phyloP scores from a whole-genome alignment of 1,140 invertebrate species.

The Lethocerus indicus region DNA sequence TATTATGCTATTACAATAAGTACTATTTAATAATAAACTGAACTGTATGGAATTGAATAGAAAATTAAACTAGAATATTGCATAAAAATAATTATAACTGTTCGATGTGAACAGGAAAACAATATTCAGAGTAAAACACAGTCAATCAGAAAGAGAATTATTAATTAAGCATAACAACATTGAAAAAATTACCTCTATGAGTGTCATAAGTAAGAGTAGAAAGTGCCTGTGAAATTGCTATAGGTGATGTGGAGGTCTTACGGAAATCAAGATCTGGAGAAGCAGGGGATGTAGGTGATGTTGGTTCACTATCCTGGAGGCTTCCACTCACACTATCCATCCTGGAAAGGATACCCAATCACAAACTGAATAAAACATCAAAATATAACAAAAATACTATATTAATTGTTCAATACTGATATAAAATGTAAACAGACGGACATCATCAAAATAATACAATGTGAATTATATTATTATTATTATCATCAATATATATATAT shows the following conservation, averaged over 20 bases:
- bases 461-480: too few relatives aligned
- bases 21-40: too few relatives aligned
- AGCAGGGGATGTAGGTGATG: constrained; percentile 54
- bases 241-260: constrained; percentile 29
- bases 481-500: background rate
- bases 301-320: constrained; percentile 76
- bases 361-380: constrained; percentile 4
- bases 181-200: background rate
- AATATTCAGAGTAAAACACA: too few relatives aligned
- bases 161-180: background rate
- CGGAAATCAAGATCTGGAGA: constrained; percentile 44
- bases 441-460: too few relatives aligned
- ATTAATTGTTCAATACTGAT: too few relatives aligned
- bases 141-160: background rate
- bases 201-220: constrained; percentile 24
- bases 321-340: constrained; percentile 90
- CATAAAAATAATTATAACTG: too few relatives aligned
- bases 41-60: too few relatives aligned
- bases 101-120: too few relatives aligned
- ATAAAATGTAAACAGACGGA: too few relatives aligned
- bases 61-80: too few relatives aligned
- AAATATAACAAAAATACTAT: background rate
- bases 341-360: constrained; percentile 26
- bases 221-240: constrained; percentile 39
- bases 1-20: too few relatives aligned